These are phyloP conservation scores for Podarcis raffonei DNA, from an alignment of 2,113 vertebrate genomes.

Conservation along the genomic window DNA sequence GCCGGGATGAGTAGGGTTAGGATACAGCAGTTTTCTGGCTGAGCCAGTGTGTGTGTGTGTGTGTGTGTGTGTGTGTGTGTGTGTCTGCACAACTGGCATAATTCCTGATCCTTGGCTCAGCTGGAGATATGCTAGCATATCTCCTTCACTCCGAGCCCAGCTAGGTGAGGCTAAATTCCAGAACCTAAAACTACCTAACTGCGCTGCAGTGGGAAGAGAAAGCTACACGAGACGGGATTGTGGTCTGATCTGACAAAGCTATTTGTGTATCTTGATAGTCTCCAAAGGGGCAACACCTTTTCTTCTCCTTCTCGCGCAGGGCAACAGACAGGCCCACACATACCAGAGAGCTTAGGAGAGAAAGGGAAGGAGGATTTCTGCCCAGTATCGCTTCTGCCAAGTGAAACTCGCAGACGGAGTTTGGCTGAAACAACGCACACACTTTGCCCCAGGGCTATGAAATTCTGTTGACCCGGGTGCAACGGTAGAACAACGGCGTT, in stretches of 20 bases:
- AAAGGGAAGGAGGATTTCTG: conserved; percentile 55
- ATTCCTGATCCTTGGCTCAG: no score
- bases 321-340: neutral
- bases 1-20: no score
- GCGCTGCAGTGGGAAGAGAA: neutral
- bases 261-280: neutral
- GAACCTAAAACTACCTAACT: neutral
- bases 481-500: conserved; percentile 15
- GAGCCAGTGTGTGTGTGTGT: no score
- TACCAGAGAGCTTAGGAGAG: conserved; percentile 4
- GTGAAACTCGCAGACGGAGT: conserved; percentile 54
- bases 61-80: no score
- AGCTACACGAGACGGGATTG: neutral
- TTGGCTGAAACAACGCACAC: conserved; percentile 47
- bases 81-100: no score
- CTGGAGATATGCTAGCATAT: no score
- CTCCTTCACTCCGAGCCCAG: no score
- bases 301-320: neutral
- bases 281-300: neutral
- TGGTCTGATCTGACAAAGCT: neutral
- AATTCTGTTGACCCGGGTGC: conserved; percentile 56
- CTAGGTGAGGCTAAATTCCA: neutral
- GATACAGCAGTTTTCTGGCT: no score
- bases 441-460: conserved; percentile 45
- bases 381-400: conserved; percentile 61